Base-by-base conservation (phyloP, 2,113 vertebrate species). In the Megalops atlanticus region DNA sequence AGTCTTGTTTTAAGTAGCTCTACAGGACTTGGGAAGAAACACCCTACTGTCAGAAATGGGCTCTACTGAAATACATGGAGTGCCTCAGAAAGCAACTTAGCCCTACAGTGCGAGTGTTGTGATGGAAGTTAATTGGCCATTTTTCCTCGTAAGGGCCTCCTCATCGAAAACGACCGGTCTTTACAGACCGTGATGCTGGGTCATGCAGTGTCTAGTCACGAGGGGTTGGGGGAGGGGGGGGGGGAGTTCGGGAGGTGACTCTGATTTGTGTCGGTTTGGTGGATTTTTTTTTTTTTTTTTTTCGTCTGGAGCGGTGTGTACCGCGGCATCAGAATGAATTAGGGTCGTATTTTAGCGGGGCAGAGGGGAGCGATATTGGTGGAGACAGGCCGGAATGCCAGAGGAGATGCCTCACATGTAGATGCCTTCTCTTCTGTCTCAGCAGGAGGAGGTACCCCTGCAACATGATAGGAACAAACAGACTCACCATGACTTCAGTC, bases 311-410 rank as follows among this genome's bases (percentile, higher is more conserved):
- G 77, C n/a, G 58, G 43, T 35, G 4, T 21, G 43, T 64, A 47
- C 41, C 68, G 47, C 49, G 16, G 21, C 78, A 71, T 71, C 41
- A 45, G 68, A 38, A 47, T 49, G 64, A 72, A 79, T 72, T 71
- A 49, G 64, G 78, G 40, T 72, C 39, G 43, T 40, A 33, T 79
- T 38, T 47, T 64, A 72, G 40, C 40, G 35, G 41, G 64, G 52
- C 43, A 40, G 31, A 35, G n/a, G 64, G 64, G 64, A 70, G 68
- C 39, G 41, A 79, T 40, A 72, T 71, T 12, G 33, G 41, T 38
- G 68, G 77, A 47, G 78, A 72, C 64, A 78, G 77, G 38, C 39
- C 27, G 54, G 54, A 69, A 69, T 68, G 38, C 54, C 38, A 64
- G 27, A 64, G 54, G 77, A 33, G 35, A 78, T 68, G 58, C 58